Evolutionary conservation across 2,113 vertebrate species (phyloP).

Genomic region (Xenopus borealis): DNA sequence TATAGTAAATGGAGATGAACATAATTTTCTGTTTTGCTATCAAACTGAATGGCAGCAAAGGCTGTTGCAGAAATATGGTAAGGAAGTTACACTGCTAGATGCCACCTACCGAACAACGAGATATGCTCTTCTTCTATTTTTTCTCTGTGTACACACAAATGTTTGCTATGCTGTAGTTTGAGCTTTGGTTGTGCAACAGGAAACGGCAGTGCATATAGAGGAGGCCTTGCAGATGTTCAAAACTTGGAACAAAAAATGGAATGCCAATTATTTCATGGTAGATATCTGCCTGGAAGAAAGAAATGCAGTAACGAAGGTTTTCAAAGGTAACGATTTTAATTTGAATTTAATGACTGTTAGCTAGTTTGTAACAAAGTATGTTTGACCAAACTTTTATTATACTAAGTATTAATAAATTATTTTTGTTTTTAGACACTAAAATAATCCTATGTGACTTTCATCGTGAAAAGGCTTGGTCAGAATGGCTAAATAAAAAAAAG

Average conservation of each 20-base stretch:
- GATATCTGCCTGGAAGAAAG: not conserved
- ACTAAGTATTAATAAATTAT: not conserved
- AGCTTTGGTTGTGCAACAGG: not conserved
- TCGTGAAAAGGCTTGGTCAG: conserved; percentile 6
- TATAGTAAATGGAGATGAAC: not conserved
- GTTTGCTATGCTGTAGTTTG: conserved; percentile 10
- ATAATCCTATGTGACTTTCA: conserved; percentile 4
- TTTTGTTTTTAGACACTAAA: not conserved
- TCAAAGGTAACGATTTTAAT: not conserved
- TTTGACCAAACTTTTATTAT: not conserved
- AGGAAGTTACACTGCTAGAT: conserved; percentile 8
- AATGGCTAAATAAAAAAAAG: conserved; percentile 5
- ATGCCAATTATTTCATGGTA: not conserved
- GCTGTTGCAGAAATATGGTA: not conserved
- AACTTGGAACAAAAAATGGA: not conserved
- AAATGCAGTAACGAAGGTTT: not conserved
- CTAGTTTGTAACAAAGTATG: not conserved
- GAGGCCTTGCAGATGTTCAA: conserved; percentile 2
- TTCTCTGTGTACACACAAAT: conserved; percentile 8
- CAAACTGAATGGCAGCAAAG: conserved; percentile 3
- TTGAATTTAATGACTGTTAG: not conserved
- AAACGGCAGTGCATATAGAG: not conserved
- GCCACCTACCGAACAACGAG: conserved; percentile 11
- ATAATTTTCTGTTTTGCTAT: not conserved
- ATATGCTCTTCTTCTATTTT: conserved; percentile 7